Evolutionary conservation across 2,113 vertebrate genomes (phyloP), one percentile per base, ranked within the genome.

Genomic region (Sylvia atricapilla): DNA sequence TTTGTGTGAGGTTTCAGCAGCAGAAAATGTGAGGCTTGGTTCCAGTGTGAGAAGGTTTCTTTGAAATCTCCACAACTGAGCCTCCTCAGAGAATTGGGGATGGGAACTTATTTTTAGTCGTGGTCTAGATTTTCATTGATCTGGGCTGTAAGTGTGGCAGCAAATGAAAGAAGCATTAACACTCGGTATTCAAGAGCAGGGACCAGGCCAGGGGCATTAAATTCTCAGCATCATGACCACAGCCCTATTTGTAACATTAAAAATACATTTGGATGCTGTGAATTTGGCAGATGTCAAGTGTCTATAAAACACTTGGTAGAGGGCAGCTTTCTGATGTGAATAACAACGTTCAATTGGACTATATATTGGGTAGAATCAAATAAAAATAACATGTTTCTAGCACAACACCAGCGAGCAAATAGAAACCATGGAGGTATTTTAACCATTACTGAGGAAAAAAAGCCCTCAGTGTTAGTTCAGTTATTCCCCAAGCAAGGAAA

Each of bases 201-300:
- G 95, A 70, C 55, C 2, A 6, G 72, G 93, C 90, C 86, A 96
- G 92, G 50, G 89, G 86, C 59, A 64, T 86, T 86, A 87, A 92
- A 90, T 89, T 87, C 94, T 94, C 94, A 78, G 62, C 89, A 66
- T 97, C 89, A 84, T 81, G 87, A 94, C 87, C 91, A 52, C 95
- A 92, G 69, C 82, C 82, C 87, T 81, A 30, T 96, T 96, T 87
- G 91, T 90, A 77, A 59, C 89, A 89, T 97, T 92, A 94, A 96
- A 96, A 95, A 69, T 92, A 30, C 95, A 91, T 95, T 96, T 96
- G 89, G 88, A 82, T 93, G 89, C 87, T 95, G 90, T 64, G 94
- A 92, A 84, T 95, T 95, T 94, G 95, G 94, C 96, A 97, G 94
- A 92, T 94, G 92, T 84, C 79, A 79, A 89, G 67, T 72, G 83